Conservation (phyloP, 2,113 vertebrate species). For the Cyanoderma ruficeps region DNA sequence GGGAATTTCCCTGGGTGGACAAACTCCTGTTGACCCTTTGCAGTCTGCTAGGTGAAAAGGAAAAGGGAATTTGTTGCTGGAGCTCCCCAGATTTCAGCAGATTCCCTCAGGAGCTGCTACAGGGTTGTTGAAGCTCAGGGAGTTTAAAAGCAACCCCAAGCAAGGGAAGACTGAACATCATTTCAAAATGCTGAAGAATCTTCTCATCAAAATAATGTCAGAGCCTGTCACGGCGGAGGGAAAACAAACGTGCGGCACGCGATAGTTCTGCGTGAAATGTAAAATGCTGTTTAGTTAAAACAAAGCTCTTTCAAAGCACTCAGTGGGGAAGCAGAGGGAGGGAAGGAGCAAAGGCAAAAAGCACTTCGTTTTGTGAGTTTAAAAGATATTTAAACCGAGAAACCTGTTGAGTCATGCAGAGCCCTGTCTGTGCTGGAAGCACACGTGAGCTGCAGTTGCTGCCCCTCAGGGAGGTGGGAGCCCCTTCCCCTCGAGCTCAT, state of each 20-base stretch:
- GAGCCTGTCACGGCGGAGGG: slow-evolving; percentile 25
- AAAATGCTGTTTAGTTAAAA: slow-evolving; percentile 55
- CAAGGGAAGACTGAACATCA: not conserved
- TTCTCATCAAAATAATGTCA: slow-evolving; percentile 67
- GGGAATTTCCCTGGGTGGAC: not conserved
- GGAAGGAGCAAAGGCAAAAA: not conserved
- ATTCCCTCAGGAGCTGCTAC: not conserved
- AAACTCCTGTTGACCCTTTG: not conserved
- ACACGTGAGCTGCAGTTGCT: accelerated
- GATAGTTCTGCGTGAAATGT: not conserved
- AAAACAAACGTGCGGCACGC: not conserved
- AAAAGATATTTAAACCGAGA: not conserved
- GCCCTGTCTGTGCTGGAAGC: not conserved
- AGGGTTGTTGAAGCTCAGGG: not conserved
- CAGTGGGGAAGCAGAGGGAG: not conserved
- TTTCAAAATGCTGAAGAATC: slow-evolving; percentile 48
- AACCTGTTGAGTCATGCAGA: not conserved
- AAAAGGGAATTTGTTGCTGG: not conserved
- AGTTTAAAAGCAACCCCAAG: not conserved
- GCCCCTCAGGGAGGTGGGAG: not conserved
- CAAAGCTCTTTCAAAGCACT: slow-evolving; percentile 40
- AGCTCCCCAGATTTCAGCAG: not conserved
- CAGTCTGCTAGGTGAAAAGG: not conserved
- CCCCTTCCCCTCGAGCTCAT: not conserved
- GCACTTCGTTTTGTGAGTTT: not conserved